phyloP scores from a whole-genome alignment of 1,140 invertebrate genomes.

The Melipona quadrifasciata region DNA sequence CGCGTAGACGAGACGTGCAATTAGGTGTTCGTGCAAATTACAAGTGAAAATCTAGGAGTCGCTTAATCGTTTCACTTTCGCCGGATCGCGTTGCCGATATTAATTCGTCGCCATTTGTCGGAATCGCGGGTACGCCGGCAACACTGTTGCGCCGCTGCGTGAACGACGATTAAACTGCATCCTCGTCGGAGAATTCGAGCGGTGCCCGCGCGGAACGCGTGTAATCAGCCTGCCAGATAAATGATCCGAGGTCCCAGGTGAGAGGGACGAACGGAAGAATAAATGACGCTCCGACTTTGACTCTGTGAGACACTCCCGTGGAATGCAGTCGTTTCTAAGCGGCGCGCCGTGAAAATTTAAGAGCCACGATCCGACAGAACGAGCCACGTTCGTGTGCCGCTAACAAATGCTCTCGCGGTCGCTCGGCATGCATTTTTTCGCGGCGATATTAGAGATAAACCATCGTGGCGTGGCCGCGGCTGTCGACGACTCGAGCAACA shows the following conservation, averaged over 20 bases:
- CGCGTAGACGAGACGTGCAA: background rate
- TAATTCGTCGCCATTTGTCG: conserved; percentile 54
- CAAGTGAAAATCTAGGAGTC: background rate
- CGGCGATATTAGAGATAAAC: background rate
- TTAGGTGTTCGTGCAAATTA: background rate
- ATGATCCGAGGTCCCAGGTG: conserved; percentile 42
- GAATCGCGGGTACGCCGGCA: background rate
- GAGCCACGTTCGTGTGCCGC: background rate
- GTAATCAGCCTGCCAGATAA: conserved; percentile 51
- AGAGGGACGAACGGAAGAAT: conserved; percentile 41
- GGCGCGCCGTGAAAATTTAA: background rate
- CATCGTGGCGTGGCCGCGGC: too few relatives aligned
- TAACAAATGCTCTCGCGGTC: background rate
- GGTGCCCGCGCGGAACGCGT: conserved; percentile 28
- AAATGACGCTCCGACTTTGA: conserved; percentile 17
- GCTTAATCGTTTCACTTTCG: conserved; percentile 51
- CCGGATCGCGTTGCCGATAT: conserved; percentile 7
- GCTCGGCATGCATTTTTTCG: background rate
- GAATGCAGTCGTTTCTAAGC: conserved; percentile 16
- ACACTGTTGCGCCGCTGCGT: conserved; percentile 11
- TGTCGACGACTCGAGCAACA: background rate
- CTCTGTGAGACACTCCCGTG: conserved; percentile 18
- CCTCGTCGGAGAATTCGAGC: conserved; percentile 19
- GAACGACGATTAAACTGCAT: conserved; percentile 54
- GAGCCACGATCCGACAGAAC: background rate